These are phyloP conservation scores for Chrysolina oricalcia DNA, from an alignment of 2,888 invertebrate genomes.

Conservation along the genomic window DNA sequence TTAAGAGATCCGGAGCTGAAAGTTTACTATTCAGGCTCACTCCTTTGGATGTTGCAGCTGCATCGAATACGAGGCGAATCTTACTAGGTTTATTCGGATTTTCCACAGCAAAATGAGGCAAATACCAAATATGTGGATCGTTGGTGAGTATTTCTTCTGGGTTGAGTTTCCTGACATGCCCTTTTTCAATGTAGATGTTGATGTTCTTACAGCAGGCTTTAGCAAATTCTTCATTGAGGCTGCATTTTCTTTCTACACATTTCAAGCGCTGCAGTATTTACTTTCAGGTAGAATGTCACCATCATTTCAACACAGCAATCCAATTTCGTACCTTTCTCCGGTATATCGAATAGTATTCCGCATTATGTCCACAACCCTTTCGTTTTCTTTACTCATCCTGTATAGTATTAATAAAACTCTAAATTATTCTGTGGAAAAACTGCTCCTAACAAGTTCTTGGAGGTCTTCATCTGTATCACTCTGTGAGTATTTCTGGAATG, in stretches of 20 bases:
- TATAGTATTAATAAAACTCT: background rate
- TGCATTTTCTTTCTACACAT: slow-evolving; percentile 23
- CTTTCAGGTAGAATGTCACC: slow-evolving; percentile 19
- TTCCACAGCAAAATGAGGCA: too few relatives aligned
- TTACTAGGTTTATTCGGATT: too few relatives aligned
- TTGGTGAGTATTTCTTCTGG: background rate
- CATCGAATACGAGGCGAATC: too few relatives aligned
- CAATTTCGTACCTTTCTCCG: slow-evolving; percentile 15
- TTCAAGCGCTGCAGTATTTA: slow-evolving; percentile 3
- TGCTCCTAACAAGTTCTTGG: slow-evolving; percentile 14
- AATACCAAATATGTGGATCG: background rate
- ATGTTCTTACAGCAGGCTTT: too few relatives aligned
- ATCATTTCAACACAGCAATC: slow-evolving; percentile 17
- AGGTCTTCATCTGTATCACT: slow-evolving; percentile 13
- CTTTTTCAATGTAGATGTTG: too few relatives aligned
- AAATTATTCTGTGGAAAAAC: too few relatives aligned
- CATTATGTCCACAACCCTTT: background rate
- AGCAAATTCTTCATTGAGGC: too few relatives aligned
- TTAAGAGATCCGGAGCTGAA: slow-evolving; percentile 1
- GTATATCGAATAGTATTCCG: background rate
- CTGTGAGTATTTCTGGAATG: too few relatives aligned
- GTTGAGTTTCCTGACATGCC: slow-evolving; percentile 6
- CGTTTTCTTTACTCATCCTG: background rate
- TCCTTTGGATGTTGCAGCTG: too few relatives aligned
- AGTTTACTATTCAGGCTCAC: slow-evolving; percentile 17